Evolutionary conservation across 1,140 invertebrate genomes (phyloP), one percentile per base, ranked within the genome.

Genomic region (Limonius californicus): DNA sequence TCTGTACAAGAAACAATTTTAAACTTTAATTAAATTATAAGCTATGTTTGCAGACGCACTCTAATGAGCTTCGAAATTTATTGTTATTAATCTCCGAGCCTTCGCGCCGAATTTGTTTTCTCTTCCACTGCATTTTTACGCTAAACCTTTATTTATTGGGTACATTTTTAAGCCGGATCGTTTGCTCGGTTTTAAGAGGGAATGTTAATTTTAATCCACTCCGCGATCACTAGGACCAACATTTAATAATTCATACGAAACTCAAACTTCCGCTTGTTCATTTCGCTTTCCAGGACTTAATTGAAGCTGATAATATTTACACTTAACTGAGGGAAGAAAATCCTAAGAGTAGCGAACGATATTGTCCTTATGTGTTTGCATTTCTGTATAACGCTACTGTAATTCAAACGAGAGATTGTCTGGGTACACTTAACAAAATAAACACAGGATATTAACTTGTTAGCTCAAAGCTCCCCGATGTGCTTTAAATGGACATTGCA

Each of bases 341-440:
- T 39, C n/a, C 35, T 9, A 39, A 39, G 35, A 39, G 11, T 39
- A 12, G n/a, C 7, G 35, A 27, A n/a, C 35, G n/a, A 39, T 39
- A 39, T 39, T 39, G 35, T 39, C 35, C 35, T 39, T 39, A 39
- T n/a, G n/a, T 39, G 35, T 39, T 39, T 39, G 11, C 35, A 39
- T 14, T 12, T 2, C n/a, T 14, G n/a, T 39, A 39, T 39, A 9
- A 39, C 35, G 35, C 7, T 39, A 39, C n/a, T 39, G 35, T 39
- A 39, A 39, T 39, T 39, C n/a, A 39, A 39, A 14, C 35, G n/a
- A 39, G 35, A 39, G 35, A 39, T 39, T 39, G 35, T 39, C 35
- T 39, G 35, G 35, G 35, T 39, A 39, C 35, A 39, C 35, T 39
- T 39, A 39, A 39, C 35, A 39, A 39, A 39, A 39, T 39, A 39